These are phyloP conservation scores for Ceratina calcarata DNA, from an alignment of 1,140 invertebrate species.

Conservation along the genomic window DNA sequence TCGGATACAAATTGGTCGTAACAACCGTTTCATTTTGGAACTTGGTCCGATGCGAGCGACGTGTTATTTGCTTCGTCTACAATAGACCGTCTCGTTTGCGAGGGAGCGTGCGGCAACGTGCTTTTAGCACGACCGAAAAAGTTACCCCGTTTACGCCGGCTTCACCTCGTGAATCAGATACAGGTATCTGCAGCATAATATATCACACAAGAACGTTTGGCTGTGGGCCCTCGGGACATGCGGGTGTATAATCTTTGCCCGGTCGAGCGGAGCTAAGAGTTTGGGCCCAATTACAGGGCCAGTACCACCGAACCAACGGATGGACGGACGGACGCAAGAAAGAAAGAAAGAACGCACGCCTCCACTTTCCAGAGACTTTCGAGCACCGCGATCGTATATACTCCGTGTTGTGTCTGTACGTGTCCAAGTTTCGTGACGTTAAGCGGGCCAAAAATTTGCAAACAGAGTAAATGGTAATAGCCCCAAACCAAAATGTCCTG, in stretches of 20 bases:
- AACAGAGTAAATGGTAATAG: conserved; percentile 63
- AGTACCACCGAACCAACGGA: conserved; percentile 77
- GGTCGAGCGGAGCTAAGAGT: conserved; percentile 76
- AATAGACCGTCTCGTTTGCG: conserved; percentile 29
- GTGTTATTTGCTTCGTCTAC: conserved; percentile 52
- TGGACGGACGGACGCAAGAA: conserved; percentile 38
- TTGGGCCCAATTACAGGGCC: conserved; percentile 81
- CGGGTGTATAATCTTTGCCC: conserved; percentile 80
- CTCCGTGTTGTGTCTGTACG: conserved; percentile 31
- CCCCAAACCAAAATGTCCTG: conserved; percentile 38
- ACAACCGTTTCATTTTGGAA: conserved; percentile 13
- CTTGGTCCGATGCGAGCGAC: conserved; percentile 10
- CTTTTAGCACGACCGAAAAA: conserved; percentile 63
- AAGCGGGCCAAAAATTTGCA: conserved; percentile 63
- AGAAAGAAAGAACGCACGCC: conserved; percentile 68
- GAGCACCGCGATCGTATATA: conserved; percentile 62
- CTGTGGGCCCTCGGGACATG: conserved; percentile 76
- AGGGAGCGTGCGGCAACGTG: conserved; percentile 17
- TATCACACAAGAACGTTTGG: conserved; percentile 79
- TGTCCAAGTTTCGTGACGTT: conserved; percentile 56
- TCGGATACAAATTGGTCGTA: conserved; percentile 5
- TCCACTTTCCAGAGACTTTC: conserved; percentile 71
- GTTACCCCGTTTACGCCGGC: conserved; percentile 76
- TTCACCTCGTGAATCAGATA: conserved; percentile 80
- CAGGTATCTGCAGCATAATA: conserved; percentile 79